Evolutionary conservation across 1,140 invertebrate genomes (phyloP).

Genomic region (Drosophila guanche): DNA sequence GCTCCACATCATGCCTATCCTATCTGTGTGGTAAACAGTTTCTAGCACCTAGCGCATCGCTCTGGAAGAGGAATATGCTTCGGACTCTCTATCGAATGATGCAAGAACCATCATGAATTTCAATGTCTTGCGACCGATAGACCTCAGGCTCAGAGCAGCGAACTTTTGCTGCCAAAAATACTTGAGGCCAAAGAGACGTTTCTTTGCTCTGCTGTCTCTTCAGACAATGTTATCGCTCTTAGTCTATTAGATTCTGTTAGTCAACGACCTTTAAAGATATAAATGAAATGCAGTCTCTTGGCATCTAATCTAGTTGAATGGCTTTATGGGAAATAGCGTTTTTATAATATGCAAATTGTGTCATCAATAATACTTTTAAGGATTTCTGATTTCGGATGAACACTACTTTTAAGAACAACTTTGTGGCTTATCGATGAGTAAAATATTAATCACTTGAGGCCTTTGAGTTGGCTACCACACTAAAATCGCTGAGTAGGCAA

Average conservation of each 20-base stretch:
- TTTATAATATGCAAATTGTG: slow-evolving; percentile 11
- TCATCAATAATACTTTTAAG: no score
- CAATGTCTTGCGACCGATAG: slow-evolving; percentile 9
- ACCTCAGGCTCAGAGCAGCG: not conserved
- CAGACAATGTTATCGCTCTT: slow-evolving; percentile 12
- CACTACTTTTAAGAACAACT: no score
- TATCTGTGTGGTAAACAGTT: slow-evolving; percentile 20
- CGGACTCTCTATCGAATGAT: slow-evolving; percentile 42
- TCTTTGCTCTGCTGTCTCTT: no score
- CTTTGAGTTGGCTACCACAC: not conserved
- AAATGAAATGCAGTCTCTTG: slow-evolving; percentile 4
- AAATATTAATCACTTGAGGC: slow-evolving; percentile 21
- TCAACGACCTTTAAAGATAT: slow-evolving; percentile 36
- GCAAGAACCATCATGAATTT: slow-evolving; percentile 62
- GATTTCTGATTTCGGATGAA: no score
- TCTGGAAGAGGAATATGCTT: not conserved
- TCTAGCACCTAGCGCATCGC: slow-evolving; percentile 6
- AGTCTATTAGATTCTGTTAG: slow-evolving; percentile 31
- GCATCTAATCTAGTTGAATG: slow-evolving; percentile 8
- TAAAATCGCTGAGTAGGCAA: not conserved
- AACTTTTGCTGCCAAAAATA: slow-evolving; percentile 40
- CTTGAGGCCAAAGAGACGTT: slow-evolving; percentile 30
- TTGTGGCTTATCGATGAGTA: slow-evolving; percentile 23
- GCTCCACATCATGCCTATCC: no score
- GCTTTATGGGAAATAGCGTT: slow-evolving; percentile 1